Conservation (phyloP, 2,888 invertebrate genomes). For the Parnassius glacialis region DNA sequence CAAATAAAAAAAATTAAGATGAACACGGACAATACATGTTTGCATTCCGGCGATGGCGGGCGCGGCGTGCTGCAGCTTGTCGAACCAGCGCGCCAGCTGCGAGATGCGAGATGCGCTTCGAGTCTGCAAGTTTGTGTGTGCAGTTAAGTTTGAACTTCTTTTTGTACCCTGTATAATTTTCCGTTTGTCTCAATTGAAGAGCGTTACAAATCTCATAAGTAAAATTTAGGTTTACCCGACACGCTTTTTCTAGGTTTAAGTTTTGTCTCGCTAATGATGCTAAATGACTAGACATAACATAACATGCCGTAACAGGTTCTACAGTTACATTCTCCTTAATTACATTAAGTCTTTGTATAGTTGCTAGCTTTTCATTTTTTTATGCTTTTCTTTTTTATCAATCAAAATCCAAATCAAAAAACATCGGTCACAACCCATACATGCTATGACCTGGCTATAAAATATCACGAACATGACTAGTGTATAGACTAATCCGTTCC, state of each 20-base stretch:
- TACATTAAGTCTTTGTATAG: slow-evolving; percentile 55
- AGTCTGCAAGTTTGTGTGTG: too few species aligned
- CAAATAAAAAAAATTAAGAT: too few species aligned
- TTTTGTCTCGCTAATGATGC: slow-evolving; percentile 91
- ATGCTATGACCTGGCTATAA: too few species aligned
- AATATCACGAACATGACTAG: too few species aligned
- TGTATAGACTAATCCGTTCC: too few species aligned
- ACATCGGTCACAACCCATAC: too few species aligned
- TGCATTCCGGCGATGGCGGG: slow-evolving; percentile 88
- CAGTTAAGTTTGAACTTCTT: slow-evolving; percentile 85
- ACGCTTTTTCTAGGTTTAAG: slow-evolving; percentile 90
- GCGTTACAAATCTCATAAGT: slow-evolving; percentile 87
- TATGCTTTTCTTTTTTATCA: slow-evolving; percentile 27
- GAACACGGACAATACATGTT: slow-evolving; percentile 62
- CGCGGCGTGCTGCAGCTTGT: too few species aligned
- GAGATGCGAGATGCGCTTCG: too few species aligned
- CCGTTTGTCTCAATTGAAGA: slow-evolving; percentile 85
- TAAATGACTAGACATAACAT: slow-evolving; percentile 83
- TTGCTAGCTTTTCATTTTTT: slow-evolving; percentile 39
- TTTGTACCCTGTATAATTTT: slow-evolving; percentile 77
- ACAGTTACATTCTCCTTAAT: slow-evolving; percentile 83
- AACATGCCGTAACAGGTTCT: slow-evolving; percentile 82
- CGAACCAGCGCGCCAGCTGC: too few species aligned
- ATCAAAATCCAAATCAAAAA: slow-evolving; percentile 32
- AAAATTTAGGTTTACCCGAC: slow-evolving; percentile 89